Evolutionary conservation across 2,888 invertebrate species (phyloP).

Genomic region (Drosophila pseudotalamancana): DNA sequence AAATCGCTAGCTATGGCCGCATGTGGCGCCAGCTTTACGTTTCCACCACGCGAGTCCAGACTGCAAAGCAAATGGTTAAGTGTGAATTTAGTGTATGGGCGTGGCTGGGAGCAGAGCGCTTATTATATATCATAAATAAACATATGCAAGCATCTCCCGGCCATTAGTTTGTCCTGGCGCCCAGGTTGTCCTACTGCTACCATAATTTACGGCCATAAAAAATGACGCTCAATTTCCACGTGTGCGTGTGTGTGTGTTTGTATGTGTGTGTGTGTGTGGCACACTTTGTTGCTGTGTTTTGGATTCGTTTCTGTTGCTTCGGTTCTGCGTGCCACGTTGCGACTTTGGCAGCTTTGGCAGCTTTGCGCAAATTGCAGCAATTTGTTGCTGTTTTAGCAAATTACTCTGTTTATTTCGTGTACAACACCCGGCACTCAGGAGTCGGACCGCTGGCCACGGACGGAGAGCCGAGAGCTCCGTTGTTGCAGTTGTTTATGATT

Average conservation of each 20-base stretch:
- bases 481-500: constrained; percentile 71
- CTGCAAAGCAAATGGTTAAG: constrained; percentile 84
- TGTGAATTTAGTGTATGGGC: constrained; percentile 61
- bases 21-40: constrained; percentile 88
- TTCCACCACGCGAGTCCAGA: constrained; percentile 91
- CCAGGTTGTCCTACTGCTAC: constrained; percentile 44
- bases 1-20: constrained; percentile 92
- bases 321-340: constrained; percentile 49
- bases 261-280: background rate
- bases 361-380: constrained; percentile 79
- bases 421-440: constrained; percentile 26
- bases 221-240: constrained; percentile 71
- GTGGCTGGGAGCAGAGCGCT: constrained; percentile 51
- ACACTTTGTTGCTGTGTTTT: constrained; percentile 30
- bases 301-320: constrained; percentile 23
- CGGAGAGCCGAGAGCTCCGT: constrained; percentile 2
- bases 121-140: constrained; percentile 77
- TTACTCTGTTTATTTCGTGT: constrained; percentile 79
- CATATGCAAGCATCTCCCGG: constrained; percentile 67
- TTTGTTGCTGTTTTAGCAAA: constrained; percentile 80
- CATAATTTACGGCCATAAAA: constrained; percentile 76
- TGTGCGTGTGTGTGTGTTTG: constrained; percentile 1
- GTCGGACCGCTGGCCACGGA: constrained; percentile 30
- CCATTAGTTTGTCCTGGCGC: constrained; percentile 60
- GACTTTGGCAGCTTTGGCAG: constrained; percentile 66